These are phyloP conservation scores for Congeria kusceri DNA, from an alignment of 2,888 invertebrate species.

Conservation along the genomic window DNA sequence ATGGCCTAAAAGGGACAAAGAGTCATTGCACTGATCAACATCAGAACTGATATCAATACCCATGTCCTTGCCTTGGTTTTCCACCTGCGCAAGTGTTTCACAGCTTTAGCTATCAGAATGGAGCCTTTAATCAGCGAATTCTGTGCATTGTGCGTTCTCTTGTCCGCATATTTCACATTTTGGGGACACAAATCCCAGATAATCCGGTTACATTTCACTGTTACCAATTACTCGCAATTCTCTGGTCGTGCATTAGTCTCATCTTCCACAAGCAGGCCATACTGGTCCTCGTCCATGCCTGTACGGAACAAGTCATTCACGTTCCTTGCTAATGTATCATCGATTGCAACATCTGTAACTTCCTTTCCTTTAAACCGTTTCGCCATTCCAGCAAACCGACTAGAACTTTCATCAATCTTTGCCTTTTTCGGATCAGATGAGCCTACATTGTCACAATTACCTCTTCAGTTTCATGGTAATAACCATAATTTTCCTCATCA, in stretches of 20 bases:
- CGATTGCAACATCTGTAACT: not conserved
- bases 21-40: no score
- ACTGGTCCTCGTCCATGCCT: conserved; percentile 7
- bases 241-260: conserved; percentile 21
- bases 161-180: conserved; percentile 6
- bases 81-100: conserved; percentile 21
- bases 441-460: no score
- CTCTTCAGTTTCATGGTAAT: no score
- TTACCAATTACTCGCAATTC: conserved; percentile 19
- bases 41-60: not conserved
- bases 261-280: conserved; percentile 11
- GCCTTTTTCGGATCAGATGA: no score
- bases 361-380: conserved; percentile 6
- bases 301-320: conserved; percentile 8
- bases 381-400: conserved; percentile 11
- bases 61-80: not conserved
- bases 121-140: conserved; percentile 34
- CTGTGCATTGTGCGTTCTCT: conserved; percentile 28
- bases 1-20: no score
- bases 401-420: not conserved
- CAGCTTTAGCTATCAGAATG: conserved; percentile 25
- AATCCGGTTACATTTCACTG: conserved; percentile 20
- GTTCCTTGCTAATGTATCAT: not conserved
- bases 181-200: conserved; percentile 23
- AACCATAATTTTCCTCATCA: no score